Base-by-base conservation (phyloP, 2,797 vertebrate species). In the Platalea minor region DNA sequence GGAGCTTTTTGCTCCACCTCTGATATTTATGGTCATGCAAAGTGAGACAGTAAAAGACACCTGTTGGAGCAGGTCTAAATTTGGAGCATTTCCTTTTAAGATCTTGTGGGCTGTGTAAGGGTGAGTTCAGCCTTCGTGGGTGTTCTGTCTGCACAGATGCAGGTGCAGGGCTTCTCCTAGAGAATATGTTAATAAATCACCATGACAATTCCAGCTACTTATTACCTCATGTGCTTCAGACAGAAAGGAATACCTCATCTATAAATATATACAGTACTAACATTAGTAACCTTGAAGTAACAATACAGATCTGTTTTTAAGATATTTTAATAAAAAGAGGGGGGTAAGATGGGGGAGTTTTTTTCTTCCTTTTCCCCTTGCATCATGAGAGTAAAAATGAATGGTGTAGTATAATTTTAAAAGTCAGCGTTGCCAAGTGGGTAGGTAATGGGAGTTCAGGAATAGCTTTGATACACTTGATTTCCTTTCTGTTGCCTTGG, bases 101-200 rank as follows among this genome's bases (percentile, higher is more conserved):
- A 95, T 91, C 87, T 79, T 96, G n/a, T 91, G 76, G 91, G 96
- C 88, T 97, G 87, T 68, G 93, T 64, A 85, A 90, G 89, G 94
- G 88, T 92, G 94, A 91, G 83, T 95, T 93, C 91, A 68, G 96
- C 89, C 97, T 96, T 97, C 79, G 94, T 93, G 89, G 87, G 95
- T 97, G 91, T 97, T 97, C 97, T 87, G 91, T 93, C 94, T 96
- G 91, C 95, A 93, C 94, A 91, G 80, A 84, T 28, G 93, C 98
- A 98, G 98, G 98, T 98, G 98, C 97, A 97, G 96, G 96, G 91
- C 95, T 96, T 94, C 93, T 96, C 94, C 82, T 51, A 85, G 68
- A 92, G 98, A 98, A 95, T 98, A 98, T 98, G 98, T 97, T 96
- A 94, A 98, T 98, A 98, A 98, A 98, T 98, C 98, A 98, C 93